phyloP scores from a whole-genome alignment of 2,113 vertebrate species.

The Orcinus orca region DNA sequence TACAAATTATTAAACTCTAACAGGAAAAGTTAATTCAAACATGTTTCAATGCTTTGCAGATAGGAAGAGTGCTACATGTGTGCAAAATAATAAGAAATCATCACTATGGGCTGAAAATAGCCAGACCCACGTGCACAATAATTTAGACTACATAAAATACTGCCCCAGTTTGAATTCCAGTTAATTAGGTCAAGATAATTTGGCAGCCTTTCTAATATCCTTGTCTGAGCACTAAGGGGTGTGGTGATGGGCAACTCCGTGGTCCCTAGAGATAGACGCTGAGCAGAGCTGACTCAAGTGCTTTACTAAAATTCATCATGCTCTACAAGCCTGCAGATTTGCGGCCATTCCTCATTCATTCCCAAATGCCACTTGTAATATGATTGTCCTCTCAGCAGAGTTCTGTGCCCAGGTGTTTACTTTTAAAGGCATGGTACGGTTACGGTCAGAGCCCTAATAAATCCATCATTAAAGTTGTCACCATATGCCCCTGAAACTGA shows the following conservation, averaged over 20 bases:
- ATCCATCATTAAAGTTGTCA: constrained; percentile 56
- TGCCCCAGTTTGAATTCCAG: constrained; percentile 24
- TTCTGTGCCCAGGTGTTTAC: neutral
- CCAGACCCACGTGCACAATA: neutral
- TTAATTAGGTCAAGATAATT: constrained; percentile 66
- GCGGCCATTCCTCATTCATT: constrained; percentile 21
- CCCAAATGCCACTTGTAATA: constrained; percentile 11
- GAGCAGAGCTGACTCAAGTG: constrained; percentile 26
- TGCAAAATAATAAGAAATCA: constrained; percentile 30
- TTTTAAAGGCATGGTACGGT: constrained; percentile 35
- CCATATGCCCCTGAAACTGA: constrained; percentile 1
- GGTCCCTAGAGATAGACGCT: neutral
- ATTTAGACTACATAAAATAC: constrained; percentile 29
- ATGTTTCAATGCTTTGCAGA: neutral
- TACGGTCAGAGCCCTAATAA: neutral
- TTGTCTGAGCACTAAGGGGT: constrained; percentile 9
- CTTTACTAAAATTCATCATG: constrained; percentile 40
- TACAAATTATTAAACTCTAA: neutral
- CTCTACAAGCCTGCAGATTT: neutral
- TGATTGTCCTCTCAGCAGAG: constrained; percentile 28
- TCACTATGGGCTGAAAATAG: constrained; percentile 37
- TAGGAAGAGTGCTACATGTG: neutral
- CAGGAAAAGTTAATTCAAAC: neutral
- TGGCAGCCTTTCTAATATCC: constrained; percentile 37
- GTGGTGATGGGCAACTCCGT: neutral